These are phyloP conservation scores for Mus spicilegus DNA, from an alignment of 2,113 vertebrate genomes.

Conservation along the genomic window DNA sequence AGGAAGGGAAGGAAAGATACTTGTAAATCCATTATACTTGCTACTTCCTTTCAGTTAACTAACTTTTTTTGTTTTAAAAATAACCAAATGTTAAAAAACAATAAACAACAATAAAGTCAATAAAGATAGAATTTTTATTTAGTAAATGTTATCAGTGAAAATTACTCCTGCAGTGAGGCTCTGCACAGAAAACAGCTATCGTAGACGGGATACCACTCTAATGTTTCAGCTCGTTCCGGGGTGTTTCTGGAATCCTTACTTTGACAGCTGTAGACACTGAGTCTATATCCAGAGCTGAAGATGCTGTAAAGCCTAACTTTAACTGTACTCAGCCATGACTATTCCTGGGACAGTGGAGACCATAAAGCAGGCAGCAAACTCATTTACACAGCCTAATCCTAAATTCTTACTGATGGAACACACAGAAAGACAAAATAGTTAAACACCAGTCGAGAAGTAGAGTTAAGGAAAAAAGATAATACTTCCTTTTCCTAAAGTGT, in stretches of 20 bases:
- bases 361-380: neutral
- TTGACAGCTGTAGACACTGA: slow-evolving; percentile 24
- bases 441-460: neutral
- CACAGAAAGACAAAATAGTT: neutral
- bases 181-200: neutral
- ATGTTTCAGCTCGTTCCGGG: neutral
- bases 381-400: neutral
- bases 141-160: slow-evolving; percentile 1
- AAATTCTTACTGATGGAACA: neutral
- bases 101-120: neutral
- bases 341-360: neutral
- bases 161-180: neutral
- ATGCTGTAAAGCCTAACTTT: neutral
- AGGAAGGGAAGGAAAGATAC: neutral
- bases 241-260: neutral
- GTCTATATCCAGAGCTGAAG: neutral
- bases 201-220: neutral
- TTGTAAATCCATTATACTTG: too few species aligned
- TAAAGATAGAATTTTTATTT: neutral
- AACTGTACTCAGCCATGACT: neutral
- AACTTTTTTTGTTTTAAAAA: neutral
- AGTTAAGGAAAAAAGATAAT: neutral
- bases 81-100: neutral
- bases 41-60: neutral
- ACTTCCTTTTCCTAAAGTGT: neutral